Evolutionary conservation across 2,888 invertebrate genomes (phyloP).

Genomic region (Ophion slaviceki): DNA sequence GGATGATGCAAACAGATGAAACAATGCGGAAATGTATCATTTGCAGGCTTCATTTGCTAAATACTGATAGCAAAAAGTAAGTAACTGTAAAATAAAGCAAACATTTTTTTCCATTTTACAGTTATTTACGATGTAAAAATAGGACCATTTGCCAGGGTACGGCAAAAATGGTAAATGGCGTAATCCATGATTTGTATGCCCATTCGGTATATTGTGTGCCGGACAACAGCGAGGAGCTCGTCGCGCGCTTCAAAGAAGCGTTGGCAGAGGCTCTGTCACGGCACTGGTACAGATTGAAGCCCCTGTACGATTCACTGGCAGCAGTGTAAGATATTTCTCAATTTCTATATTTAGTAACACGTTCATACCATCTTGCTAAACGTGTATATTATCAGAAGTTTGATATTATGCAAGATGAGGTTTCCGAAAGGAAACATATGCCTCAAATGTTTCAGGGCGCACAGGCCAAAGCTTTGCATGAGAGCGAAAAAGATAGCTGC

Average conservation of each 20-base stretch:
- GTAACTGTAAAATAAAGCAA: too few species aligned
- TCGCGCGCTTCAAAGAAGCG: slow-evolving; percentile 11
- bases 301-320: slow-evolving; percentile 14
- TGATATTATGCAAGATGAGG: too few species aligned
- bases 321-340: slow-evolving; percentile 12
- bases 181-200: background rate
- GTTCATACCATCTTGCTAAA: background rate
- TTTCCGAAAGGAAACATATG: too few species aligned
- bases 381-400: too few species aligned
- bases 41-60: too few species aligned
- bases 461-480: too few species aligned
- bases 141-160: background rate
- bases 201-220: background rate
- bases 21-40: too few species aligned
- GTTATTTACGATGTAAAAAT: background rate
- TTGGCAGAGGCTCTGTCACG: slow-evolving; percentile 8
- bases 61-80: too few species aligned
- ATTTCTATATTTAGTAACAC: slow-evolving; percentile 6
- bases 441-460: too few species aligned
- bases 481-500: background rate
- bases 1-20: too few species aligned
- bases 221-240: background rate
- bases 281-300: slow-evolving; percentile 15
- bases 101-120: background rate
- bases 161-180: background rate